Conservation (phyloP, 2,888 invertebrate genomes). For the Melipona bicolor region DNA sequence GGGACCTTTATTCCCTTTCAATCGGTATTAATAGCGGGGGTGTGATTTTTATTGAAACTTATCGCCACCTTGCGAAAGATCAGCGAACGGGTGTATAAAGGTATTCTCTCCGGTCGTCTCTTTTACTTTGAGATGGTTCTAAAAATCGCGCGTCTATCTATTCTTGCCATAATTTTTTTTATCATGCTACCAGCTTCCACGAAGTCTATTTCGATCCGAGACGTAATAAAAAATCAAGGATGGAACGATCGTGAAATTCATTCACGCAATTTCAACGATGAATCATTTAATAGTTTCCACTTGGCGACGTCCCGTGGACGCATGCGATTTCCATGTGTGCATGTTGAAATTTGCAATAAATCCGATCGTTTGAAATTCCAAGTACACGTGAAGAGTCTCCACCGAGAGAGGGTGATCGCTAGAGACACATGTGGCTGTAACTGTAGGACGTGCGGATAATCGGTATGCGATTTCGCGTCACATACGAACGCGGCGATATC, state of each 20-base stretch:
- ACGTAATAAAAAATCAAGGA: constrained; percentile 8
- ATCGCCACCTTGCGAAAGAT: constrained; percentile 23
- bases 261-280: constrained; percentile 2
- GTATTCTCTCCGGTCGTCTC: background rate
- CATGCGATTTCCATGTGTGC: background rate
- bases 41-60: constrained; percentile 32
- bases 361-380: background rate
- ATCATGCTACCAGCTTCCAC: background rate
- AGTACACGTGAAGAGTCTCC: background rate
- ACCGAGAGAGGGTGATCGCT: too few species aligned
- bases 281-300: constrained; percentile 15
- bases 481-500: background rate
- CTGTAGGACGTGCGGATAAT: background rate
- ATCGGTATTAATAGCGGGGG: constrained; percentile 33
- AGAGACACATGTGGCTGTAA: background rate
- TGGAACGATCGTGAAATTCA: constrained; percentile 5
- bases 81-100: constrained; percentile 7
- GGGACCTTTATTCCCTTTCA: constrained; percentile 6
- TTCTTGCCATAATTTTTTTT: constrained; percentile 7
- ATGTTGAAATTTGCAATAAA: background rate
- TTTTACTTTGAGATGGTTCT: background rate
- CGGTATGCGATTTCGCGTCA: background rate
- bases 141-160: background rate
- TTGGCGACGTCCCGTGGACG: background rate
- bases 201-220: constrained; percentile 8